Base-by-base conservation (phyloP, 2,113 vertebrate genomes). In the Apaloderma vittatum region DNA sequence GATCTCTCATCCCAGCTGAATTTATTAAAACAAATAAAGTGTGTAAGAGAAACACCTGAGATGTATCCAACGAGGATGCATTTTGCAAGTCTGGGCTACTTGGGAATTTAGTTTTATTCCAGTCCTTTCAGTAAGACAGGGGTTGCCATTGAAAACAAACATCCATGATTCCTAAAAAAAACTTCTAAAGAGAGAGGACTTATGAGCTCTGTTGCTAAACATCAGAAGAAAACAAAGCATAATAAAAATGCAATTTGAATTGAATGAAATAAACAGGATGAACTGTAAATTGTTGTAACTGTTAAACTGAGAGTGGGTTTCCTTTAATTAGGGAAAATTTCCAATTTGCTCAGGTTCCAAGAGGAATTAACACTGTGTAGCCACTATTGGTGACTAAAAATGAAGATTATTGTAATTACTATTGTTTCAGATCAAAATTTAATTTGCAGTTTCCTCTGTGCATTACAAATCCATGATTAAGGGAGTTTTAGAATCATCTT, bases 371-470 rank as follows among this genome's bases (percentile, higher is more conserved):
- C 24, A 40, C 27, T 43, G 15, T 18, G 11, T 29, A 83, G n/a
- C 18, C 40, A 9, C 10, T 22, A 51, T 1, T 23, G 23, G 29
- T 30, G 48, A 84, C 89, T 29, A 16, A 79, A 93, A 91, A 62
- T 10, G 14, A 14, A 89, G 45, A 74, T 40, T 71, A 36, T 74
- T 80, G 46, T 51, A 87, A 80, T 88, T 76, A 52, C 17, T 37
- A 24, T 79, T 51, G 70, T 80, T 96, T 88, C 73, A 77, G 54
- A 82, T 52, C 18, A 73, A 96, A 92, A 91, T 80, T 65, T 92
- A 91, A 93, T 83, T 82, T 89, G 34, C 45, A 62, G 51, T 84
- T 93, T 74, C 54, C 72, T 76, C 52, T 86, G 63, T 8, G 3
- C 23, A 43, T 68, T 94, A 61, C 6, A 75, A 72, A 34, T 34